Evolutionary conservation across 1,140 invertebrate species (phyloP), one percentile per base, ranked within the genome.

Genomic region (Drosophila nigrodunni): DNA sequence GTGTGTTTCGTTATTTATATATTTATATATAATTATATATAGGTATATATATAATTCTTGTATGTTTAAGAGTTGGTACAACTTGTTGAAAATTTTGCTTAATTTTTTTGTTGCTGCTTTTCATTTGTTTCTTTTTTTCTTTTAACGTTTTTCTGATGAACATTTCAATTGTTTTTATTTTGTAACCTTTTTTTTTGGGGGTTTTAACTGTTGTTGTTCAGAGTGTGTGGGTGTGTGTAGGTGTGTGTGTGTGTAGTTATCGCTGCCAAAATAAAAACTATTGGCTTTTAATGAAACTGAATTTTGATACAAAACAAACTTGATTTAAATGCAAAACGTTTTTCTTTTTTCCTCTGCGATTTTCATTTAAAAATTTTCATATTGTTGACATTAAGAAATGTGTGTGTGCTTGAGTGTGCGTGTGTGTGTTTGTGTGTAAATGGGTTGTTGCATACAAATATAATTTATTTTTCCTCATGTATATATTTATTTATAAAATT

Each of bases 301-400:
- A 74, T 74, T 74, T 74, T 62, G 72, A 74, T 74, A 74, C 72
- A 74, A 69, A 74, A 74, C 44, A 74, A 69, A 74, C 50, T 41
- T 41, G 49, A 44, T 74, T 67, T 68, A 60, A 60, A 74, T 68
- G 47, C 47, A 60, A 74, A 74, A 60, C 54, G 39, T 34, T 39
- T 44, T 44, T 54, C 30, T 10, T 30, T 39, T 44, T 47, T 6
- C 50, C 37, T 41, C 41, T 52, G 25, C 64, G 52, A 25, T 44
- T 69, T 55, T 55, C 41, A 74, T 60, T 55, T 39, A 46, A 46
- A 55, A 37, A 43, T n/a, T 41, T 15, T 47, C 50, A 72, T 50
- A 35, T 69, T 57, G 3, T 57, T 69, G 37, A 73, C 50, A 67
- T 46, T 55, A 49, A 35, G 44, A 72, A 49, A 35, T 54, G 37